These are phyloP conservation scores for Gasterosteus nipponicus DNA, from an alignment of 2,113 vertebrate genomes.

Conservation along the genomic window DNA sequence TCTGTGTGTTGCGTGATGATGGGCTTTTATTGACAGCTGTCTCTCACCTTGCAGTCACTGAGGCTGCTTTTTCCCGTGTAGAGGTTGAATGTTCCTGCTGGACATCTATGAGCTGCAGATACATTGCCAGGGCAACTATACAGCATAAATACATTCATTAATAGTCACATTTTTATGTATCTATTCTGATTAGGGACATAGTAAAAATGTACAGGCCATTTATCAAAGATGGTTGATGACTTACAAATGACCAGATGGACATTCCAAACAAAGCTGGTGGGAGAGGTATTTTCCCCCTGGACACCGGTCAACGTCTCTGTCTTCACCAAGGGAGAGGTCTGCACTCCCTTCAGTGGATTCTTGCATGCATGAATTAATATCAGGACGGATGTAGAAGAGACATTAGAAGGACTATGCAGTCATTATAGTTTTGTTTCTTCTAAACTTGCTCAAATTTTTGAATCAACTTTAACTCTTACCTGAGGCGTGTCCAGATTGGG, in stretches of 20 bases:
- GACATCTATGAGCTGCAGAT: slow-evolving; percentile 80
- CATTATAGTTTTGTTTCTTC: background rate
- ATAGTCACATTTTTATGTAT: background rate
- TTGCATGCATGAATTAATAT: slow-evolving; percentile 7
- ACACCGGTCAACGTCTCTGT: slow-evolving; percentile 70
- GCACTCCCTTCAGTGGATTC: slow-evolving; percentile 56
- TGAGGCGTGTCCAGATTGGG: slow-evolving; percentile 47
- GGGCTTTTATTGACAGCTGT: background rate
- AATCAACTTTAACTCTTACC: slow-evolving; percentile 62
- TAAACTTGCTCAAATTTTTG: background rate
- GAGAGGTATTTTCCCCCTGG: slow-evolving; percentile 77
- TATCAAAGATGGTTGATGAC: slow-evolving; percentile 48
- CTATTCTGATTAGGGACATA: background rate
- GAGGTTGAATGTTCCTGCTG: slow-evolving; percentile 78
- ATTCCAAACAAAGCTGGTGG: slow-evolving; percentile 82
- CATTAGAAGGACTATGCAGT: background rate
- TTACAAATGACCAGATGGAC: slow-evolving; percentile 86
- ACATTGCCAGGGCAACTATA: slow-evolving; percentile 81
- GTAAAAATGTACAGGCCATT: background rate
- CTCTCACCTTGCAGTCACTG: slow-evolving; percentile 83
- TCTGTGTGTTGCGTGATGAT: background rate
- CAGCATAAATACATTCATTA: slow-evolving; percentile 6
- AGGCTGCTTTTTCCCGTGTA: slow-evolving; percentile 73
- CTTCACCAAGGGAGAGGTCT: slow-evolving; percentile 25
- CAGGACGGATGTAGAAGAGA: background rate